Conservation (phyloP, 2,797 vertebrate species). For the Setipinna tenuifilis region DNA sequence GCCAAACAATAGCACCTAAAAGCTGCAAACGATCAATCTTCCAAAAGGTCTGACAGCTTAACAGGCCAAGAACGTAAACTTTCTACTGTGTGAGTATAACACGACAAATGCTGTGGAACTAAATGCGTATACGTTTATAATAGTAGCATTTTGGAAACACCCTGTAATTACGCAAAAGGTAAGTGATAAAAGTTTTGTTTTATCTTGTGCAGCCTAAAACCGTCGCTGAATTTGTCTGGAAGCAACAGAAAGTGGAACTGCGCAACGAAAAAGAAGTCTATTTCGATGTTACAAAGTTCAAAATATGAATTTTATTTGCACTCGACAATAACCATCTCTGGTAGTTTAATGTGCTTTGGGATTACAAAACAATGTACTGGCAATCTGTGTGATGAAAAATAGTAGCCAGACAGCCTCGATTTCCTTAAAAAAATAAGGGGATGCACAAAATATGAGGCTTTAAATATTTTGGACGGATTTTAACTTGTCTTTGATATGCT, state of each 20-base stretch:
- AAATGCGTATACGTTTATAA: background rate
- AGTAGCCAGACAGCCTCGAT: too few relatives aligned
- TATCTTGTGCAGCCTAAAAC: background rate
- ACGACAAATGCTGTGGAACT: background rate
- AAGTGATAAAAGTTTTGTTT: background rate
- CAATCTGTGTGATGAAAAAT: too few relatives aligned
- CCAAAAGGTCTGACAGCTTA: slow-evolving; percentile 99
- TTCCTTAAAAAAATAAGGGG: too few relatives aligned
- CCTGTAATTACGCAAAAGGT: background rate
- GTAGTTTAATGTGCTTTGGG: too few relatives aligned
- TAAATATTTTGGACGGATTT: too few relatives aligned
- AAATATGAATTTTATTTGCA: background rate
- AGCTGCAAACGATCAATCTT: slow-evolving; percentile 98
- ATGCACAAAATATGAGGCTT: too few relatives aligned
- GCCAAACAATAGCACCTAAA: slow-evolving; percentile 98
- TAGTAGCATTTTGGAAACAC: background rate
- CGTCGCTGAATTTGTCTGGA: background rate
- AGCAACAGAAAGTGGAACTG: background rate
- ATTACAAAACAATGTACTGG: too few relatives aligned
- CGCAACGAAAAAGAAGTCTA: background rate
- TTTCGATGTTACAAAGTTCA: background rate
- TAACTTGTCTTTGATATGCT: too few relatives aligned
- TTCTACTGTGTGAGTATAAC: slow-evolving; percentile 81
- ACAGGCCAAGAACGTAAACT: slow-evolving; percentile 98
- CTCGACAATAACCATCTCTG: background rate